Evolutionary conservation across 2,888 invertebrate genomes (phyloP), one percentile per base, ranked within the genome.

Genomic region (Encarsia formosa): DNA sequence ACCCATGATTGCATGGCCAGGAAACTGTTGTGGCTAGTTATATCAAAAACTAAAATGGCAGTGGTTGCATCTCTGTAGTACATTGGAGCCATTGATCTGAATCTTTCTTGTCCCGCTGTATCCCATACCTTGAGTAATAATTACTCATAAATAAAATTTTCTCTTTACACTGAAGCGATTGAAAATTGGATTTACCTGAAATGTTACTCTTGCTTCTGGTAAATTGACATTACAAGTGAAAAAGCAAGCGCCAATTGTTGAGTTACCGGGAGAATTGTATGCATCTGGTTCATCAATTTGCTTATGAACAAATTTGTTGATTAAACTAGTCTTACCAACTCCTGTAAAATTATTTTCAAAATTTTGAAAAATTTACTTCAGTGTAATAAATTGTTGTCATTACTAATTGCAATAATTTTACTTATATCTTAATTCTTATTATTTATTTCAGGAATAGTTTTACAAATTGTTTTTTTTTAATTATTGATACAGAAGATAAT

Each of bases 51-150:
- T 41, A 94, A 76, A 42, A 94, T 79, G 0, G 94, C 94, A 0
- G 91, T 92, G 71, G 91, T 92, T 0, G 93, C 88, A 68, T 91
- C 92, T 45, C 94, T 78, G 70, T 95, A 95, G 71, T 94, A 95
- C 91, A 94, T 91, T 6, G 95, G 94, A 0, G 92, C 91, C 86
- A 95, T 93, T 0, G 94, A 87, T 54, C 88, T 81, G 71, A 92
- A 95, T 43, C 91, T 73, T 73, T 91, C 91, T 69, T 91, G 90
- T 0, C 91, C 91, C 0, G 91, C 91, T 1, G 91, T 91, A 73
- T 91, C 91, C 91, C 91, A 91, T 4, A 91, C 85, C 84, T 90
- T 74, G 4, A 37, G 4, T 37, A 6, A 37, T 5, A 76, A 65
- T 56, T 69, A 69, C 47, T n/a, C n/a, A n/a, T 75, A 56, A 56